Evolutionary conservation across 2,797 vertebrate genomes (phyloP).

Genomic region (Clarias fuscus): DNA sequence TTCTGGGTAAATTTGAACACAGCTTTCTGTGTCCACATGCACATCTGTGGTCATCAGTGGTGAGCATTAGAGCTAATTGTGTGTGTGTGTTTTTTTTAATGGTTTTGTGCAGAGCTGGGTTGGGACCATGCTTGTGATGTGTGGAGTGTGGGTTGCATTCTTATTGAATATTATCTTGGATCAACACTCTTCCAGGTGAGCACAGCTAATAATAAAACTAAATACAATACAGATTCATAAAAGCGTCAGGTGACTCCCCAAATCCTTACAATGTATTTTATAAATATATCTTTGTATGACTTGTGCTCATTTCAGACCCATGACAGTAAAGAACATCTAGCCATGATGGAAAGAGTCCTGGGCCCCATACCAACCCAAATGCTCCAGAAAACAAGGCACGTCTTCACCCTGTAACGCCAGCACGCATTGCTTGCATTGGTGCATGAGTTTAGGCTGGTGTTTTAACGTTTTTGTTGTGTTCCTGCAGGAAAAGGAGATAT

Average conservation of each 20-base stretch:
- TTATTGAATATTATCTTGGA: constrained; percentile 86
- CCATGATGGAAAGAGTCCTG: constrained; percentile 94
- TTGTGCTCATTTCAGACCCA: constrained; percentile 73
- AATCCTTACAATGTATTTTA: neutral
- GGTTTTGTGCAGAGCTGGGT: constrained; percentile 73
- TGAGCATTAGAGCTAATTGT: neutral
- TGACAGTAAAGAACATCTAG: constrained; percentile 87
- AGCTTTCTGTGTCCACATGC: neutral
- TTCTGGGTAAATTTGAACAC: constrained; percentile 79
- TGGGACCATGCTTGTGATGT: constrained; percentile 88
- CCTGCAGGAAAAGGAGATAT: constrained; percentile 79
- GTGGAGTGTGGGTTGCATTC: constrained; percentile 87
- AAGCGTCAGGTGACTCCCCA: neutral
- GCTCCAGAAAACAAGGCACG: constrained; percentile 75
- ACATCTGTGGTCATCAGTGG: neutral
- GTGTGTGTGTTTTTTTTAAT: neutral
- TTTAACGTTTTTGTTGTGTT: neutral
- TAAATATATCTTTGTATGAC: neutral
- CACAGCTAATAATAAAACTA: neutral
- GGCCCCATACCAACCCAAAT: constrained; percentile 79
- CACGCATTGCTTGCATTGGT: neutral
- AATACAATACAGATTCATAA: too few species aligned
- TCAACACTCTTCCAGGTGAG: constrained; percentile 82
- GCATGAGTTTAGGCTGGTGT: neutral
- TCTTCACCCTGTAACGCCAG: neutral